A percentile compares a stretch with the other conserved stretches of the same genome.
Evolutionary conservation across 2,888 invertebrate genomes (phyloP).

Genomic region (Aphodius sticticus): DNA sequence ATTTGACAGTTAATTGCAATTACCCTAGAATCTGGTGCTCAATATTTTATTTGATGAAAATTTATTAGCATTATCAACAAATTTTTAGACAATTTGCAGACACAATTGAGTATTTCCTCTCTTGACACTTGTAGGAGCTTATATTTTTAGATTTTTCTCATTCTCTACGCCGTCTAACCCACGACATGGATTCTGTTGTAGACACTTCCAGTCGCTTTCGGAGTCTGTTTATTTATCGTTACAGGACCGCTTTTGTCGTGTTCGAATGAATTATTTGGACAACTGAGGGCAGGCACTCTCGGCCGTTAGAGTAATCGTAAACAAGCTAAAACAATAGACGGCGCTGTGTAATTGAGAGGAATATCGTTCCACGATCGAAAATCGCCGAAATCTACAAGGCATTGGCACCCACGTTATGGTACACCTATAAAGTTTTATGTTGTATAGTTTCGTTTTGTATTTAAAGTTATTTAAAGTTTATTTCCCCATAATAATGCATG

Average conservation of each 20-base stretch:
- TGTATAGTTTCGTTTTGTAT: neutral
- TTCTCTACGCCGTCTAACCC: no score
- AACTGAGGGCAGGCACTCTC: neutral
- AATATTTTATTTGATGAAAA: no score
- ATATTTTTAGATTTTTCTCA: no score
- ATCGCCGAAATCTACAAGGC: neutral
- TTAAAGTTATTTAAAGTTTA: no score
- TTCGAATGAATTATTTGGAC: neutral
- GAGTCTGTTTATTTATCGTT: neutral
- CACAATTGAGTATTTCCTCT: no score
- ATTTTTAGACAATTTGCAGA: no score
- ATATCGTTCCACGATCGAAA: neutral
- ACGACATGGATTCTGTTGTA: no score
- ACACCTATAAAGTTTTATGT: neutral
- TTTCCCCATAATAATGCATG: no score
- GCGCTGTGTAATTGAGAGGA: neutral
- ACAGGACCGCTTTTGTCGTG: neutral
- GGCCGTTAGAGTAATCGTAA: neutral
- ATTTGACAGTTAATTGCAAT: no score
- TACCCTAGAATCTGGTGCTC: no score
- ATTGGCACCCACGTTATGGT: neutral
- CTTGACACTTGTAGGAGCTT: no score
- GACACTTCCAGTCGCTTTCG: neutral
- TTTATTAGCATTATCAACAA: no score
- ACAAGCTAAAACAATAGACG: constrained; percentile 4